Percentiles rank a stretch among this genome's conserved stretches.
Conservation (phyloP, 2,888 invertebrate species). For the Punctoribates punctum region DNA sequence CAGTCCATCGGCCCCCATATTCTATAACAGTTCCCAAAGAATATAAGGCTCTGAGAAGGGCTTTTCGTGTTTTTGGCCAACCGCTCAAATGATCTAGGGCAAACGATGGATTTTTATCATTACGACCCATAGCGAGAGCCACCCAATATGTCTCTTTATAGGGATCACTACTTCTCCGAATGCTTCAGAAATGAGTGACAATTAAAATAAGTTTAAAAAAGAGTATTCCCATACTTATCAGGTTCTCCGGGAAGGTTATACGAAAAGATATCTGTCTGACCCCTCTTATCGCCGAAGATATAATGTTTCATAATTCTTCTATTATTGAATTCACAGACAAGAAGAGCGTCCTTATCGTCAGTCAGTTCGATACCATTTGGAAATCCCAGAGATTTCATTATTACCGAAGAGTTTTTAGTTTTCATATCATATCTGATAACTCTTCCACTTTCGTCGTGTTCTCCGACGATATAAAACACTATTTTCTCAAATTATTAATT, state of each 20-base stretch:
- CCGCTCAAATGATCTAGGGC: constrained; percentile 41
- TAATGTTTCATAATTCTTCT: constrained; percentile 67
- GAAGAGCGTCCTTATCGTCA: constrained; percentile 72
- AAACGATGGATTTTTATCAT: constrained; percentile 40
- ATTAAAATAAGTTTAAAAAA: background rate
- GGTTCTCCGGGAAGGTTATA: constrained; percentile 65
- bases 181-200: constrained; percentile 46
- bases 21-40: constrained; percentile 39
- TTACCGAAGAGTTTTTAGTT: constrained; percentile 62
- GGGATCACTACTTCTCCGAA: constrained; percentile 52
- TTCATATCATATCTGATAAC: constrained; percentile 73
- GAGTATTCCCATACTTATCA: constrained; percentile 59
- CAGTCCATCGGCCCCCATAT: constrained; percentile 18
- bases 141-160: constrained; percentile 55
- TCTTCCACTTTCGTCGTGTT: constrained; percentile 57
- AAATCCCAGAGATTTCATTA: constrained; percentile 66
- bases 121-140: constrained; percentile 46
- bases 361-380: constrained; percentile 83
- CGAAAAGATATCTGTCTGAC: constrained; percentile 72
- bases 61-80: constrained; percentile 42
- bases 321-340: constrained; percentile 69
- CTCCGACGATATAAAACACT: constrained; percentile 62
- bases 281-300: constrained; percentile 73
- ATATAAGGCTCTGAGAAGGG: constrained; percentile 39
- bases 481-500: background rate